Conservation (phyloP, 1,140 invertebrate genomes). For the Sarcophaga peregrina region DNA sequence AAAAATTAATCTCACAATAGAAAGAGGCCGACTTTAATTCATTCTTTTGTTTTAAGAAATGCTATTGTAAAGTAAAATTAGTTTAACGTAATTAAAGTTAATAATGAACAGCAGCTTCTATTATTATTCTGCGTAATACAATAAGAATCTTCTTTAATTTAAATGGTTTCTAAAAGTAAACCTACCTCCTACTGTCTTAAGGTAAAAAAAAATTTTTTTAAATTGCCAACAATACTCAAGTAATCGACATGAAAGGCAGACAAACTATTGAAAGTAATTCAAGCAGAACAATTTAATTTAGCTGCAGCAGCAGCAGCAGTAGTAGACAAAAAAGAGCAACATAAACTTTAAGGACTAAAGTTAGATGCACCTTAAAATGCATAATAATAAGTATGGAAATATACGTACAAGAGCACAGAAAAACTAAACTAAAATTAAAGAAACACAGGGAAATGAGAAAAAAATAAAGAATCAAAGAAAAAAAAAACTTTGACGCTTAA, state of each 20-base stretch:
- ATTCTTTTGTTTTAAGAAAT: too few relatives aligned
- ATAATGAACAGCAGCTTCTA: too few relatives aligned
- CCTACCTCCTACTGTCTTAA: too few relatives aligned
- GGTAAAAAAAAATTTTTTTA: too few relatives aligned
- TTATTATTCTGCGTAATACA: too few relatives aligned
- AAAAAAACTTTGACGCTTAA: neutral
- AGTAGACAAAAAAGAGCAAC: conserved; percentile 16
- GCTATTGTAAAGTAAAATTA: too few relatives aligned
- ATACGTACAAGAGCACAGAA: neutral
- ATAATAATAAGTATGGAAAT: conserved; percentile 5
- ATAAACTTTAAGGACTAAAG: conserved; percentile 3
- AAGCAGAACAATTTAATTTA: conserved; percentile 21
- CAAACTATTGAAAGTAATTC: conserved; percentile 22
- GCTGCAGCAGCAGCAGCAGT: neutral
- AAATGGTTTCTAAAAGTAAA: too few relatives aligned
- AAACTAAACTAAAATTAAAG: too few relatives aligned
- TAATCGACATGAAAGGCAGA: conserved; percentile 18
- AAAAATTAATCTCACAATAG: too few relatives aligned
- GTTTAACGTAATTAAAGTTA: too few relatives aligned
- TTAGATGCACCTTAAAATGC: neutral
- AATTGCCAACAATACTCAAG: neutral
- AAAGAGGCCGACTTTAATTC: too few relatives aligned
- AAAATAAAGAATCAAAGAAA: neutral
- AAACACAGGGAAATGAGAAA: neutral
- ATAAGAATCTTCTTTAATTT: too few relatives aligned